Percentiles rank a stretch among this genome's conserved stretches.
Conservation (phyloP, 2,888 invertebrate genomes). For the Melieria omissa region DNA sequence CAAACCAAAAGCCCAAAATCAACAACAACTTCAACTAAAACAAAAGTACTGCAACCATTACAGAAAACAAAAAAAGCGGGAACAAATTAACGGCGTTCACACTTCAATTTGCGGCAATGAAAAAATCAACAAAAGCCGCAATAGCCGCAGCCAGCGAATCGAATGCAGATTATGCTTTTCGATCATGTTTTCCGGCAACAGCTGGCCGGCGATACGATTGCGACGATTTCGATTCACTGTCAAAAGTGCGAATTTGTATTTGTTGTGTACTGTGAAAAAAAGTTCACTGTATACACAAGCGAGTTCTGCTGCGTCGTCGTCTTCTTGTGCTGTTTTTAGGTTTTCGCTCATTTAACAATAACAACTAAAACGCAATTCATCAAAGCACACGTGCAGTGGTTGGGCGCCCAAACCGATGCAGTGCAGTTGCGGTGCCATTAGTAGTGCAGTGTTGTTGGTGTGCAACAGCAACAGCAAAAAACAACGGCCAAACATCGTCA, state of each 20-base stretch:
- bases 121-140: no score
- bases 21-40: no score
- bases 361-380: conserved; percentile 20
- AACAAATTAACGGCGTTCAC: no score
- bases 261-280: no score
- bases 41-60: no score
- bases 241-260: conserved; percentile 19
- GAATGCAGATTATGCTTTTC: neutral
- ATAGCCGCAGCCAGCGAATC: neutral
- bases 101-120: no score
- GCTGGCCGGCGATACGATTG: neutral
- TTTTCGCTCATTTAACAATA: no score
- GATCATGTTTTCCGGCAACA: conserved; percentile 3
- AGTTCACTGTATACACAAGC: no score
- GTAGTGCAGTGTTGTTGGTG: neutral
- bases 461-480: neutral
- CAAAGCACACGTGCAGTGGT: conserved; percentile 23
- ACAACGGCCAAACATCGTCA: neutral
- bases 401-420: conserved; percentile 47
- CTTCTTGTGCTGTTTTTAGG: no score
- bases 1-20: no score
- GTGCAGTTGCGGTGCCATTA: conserved; percentile 34
- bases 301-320: no score
- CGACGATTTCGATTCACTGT: conserved; percentile 24
- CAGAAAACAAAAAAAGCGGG: no score